Conservation (phyloP, 2,797 vertebrate genomes). For the Sitta carolinensis region DNA sequence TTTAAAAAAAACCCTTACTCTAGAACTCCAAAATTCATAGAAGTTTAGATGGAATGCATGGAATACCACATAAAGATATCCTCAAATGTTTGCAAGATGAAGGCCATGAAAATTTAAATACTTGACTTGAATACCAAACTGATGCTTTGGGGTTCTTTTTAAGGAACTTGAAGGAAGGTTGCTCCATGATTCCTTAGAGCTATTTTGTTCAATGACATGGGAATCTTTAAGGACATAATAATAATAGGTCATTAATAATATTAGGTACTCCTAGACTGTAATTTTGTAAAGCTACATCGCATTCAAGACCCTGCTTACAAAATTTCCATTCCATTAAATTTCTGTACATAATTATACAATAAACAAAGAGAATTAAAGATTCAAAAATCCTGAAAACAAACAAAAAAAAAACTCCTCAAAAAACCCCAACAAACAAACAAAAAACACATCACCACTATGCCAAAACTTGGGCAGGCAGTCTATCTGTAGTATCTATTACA, state of each 20-base stretch:
- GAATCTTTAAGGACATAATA: not conserved
- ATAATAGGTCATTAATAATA: not conserved
- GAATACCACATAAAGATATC: not conserved
- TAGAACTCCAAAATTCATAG: not conserved
- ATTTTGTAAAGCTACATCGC: not conserved
- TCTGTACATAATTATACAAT: not conserved
- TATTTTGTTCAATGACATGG: not conserved
- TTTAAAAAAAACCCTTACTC: not conserved
- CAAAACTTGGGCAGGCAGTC: not conserved
- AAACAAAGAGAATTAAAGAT: not conserved
- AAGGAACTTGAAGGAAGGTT: not conserved
- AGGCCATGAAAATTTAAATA: not conserved
- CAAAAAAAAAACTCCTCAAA: not conserved
- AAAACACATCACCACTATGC: not conserved
- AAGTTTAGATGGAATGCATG: not conserved
- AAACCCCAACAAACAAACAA: too few species aligned
- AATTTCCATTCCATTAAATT: not conserved
- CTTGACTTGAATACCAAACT: not conserved
- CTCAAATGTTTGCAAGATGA: not conserved
- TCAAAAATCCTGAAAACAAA: not conserved
- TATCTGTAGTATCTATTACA: not conserved
- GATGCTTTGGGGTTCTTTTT: fast-evolving
- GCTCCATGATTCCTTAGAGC: not conserved
- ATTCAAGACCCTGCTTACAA: not conserved
- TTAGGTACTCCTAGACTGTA: not conserved